A percentile compares a stretch with the other conserved stretches of the same genome.
phyloP scores from a whole-genome alignment of 2,888 invertebrate genomes.

The Stegana nigrithorax region DNA sequence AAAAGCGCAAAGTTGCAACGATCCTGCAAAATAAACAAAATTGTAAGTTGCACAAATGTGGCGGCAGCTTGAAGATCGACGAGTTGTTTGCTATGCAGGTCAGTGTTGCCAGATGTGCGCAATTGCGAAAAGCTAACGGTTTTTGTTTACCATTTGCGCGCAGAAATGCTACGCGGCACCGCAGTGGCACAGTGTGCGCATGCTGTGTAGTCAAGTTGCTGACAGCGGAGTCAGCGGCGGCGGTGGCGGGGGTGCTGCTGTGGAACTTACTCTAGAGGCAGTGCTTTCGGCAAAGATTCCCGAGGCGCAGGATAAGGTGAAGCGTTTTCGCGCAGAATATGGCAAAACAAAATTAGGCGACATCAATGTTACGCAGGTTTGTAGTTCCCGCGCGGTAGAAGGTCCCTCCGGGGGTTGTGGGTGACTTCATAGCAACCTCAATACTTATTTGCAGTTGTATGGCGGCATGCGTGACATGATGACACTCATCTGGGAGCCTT shows the following conservation, averaged over 20 bases:
- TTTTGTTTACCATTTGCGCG: too few species aligned
- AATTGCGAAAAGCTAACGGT: too few species aligned
- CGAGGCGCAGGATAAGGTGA: neutral
- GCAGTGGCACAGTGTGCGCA: neutral
- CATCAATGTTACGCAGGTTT: neutral
- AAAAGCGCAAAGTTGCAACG: too few species aligned
- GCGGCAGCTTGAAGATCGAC: too few species aligned
- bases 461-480: conserved; percentile 85
- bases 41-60: too few species aligned
- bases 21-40: too few species aligned
- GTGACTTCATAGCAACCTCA: too few species aligned
- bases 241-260: neutral
- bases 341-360: conserved; percentile 8
- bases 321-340: conserved; percentile 11
- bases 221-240: neutral
- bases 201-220: neutral
- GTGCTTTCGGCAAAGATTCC: neutral
- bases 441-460: conserved; percentile 66
- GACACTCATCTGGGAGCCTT: conserved; percentile 87
- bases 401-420: neutral
- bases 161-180: neutral
- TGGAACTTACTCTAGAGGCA: neutral
- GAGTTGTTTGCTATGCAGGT: too few species aligned
- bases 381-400: neutral
- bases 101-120: too few species aligned